These are phyloP conservation scores for Tenthredo distinguenda DNA, from an alignment of 2,888 invertebrate species.

Conservation along the genomic window DNA sequence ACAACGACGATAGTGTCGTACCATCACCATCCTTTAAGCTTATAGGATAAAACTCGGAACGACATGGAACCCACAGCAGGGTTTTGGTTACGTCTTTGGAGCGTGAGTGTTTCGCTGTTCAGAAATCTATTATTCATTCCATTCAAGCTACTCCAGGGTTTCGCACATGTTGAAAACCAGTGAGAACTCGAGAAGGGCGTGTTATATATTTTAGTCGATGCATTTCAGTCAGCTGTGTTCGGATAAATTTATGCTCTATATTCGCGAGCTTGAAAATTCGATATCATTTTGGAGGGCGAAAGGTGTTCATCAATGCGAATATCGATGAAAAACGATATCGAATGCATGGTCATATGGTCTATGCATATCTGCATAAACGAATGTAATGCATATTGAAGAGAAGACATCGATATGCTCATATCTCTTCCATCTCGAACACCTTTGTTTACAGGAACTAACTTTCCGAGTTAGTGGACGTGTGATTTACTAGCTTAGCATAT, in stretches of 20 bases:
- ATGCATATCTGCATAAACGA: not conserved
- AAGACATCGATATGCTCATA: not conserved
- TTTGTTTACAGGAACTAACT: conserved; percentile 11
- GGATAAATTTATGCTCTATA: not conserved
- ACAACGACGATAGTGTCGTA: conserved; percentile 48
- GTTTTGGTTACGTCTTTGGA: conserved; percentile 29
- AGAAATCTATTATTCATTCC: conserved; percentile 41
- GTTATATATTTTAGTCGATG: not conserved
- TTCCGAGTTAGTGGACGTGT: not conserved
- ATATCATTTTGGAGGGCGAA: not conserved
- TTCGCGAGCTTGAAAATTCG: not conserved
- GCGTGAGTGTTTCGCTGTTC: conserved; percentile 41
- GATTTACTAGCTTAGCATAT: conserved; percentile 37
- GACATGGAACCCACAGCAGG: conserved; percentile 23
- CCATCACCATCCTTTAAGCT: conserved; percentile 50
- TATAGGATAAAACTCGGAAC: conserved; percentile 48
- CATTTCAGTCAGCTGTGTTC: not conserved
- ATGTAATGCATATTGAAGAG: not conserved
- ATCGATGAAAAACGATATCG: not conserved
- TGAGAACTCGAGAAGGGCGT: not conserved
- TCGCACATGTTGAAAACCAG: not conserved
- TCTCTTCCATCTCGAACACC: not conserved
- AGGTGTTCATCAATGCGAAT: not conserved
- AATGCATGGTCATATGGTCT: not conserved
- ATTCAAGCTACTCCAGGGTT: conserved; percentile 22